Conservation (phyloP, 1,140 invertebrate genomes). For the Apis florea region DNA sequence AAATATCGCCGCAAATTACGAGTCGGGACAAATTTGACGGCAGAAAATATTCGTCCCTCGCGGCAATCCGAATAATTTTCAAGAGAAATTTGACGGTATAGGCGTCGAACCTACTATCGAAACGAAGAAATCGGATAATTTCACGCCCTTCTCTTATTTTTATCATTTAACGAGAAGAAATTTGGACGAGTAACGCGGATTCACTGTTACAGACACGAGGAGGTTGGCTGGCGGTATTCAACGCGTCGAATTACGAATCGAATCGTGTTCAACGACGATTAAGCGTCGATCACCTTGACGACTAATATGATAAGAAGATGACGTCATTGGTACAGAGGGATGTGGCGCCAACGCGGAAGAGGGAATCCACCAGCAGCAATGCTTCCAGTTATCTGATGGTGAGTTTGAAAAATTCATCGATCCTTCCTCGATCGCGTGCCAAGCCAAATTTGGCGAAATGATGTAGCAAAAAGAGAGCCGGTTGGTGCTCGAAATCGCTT, state of each 20-base stretch:
- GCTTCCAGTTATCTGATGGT: constrained; percentile 76
- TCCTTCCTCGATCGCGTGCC: too few relatives aligned
- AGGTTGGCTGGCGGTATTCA: too few relatives aligned
- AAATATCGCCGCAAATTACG: constrained; percentile 45
- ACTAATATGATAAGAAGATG: constrained; percentile 72
- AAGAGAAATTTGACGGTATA: background rate
- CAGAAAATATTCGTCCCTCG: background rate
- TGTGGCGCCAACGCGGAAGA: constrained; percentile 69
- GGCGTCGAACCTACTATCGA: background rate
- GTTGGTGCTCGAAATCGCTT: background rate
- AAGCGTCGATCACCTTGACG: constrained; percentile 34
- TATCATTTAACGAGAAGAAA: too few relatives aligned
- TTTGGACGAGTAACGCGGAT: too few relatives aligned
- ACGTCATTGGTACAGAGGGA: constrained; percentile 74
- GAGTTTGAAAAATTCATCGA: constrained; percentile 41
- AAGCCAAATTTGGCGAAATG: background rate
- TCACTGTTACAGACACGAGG: too few relatives aligned
- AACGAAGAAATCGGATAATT: background rate
- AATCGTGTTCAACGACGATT: too few relatives aligned
- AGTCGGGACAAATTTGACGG: constrained; percentile 23
- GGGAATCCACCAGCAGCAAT: constrained; percentile 75
- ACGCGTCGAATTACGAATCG: too few relatives aligned
- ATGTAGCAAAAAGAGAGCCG: background rate
- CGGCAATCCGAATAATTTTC: background rate
- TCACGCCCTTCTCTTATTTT: background rate